phyloP scores from a whole-genome alignment of 2,797 vertebrate genomes.

The Crenichthys baileyi region DNA sequence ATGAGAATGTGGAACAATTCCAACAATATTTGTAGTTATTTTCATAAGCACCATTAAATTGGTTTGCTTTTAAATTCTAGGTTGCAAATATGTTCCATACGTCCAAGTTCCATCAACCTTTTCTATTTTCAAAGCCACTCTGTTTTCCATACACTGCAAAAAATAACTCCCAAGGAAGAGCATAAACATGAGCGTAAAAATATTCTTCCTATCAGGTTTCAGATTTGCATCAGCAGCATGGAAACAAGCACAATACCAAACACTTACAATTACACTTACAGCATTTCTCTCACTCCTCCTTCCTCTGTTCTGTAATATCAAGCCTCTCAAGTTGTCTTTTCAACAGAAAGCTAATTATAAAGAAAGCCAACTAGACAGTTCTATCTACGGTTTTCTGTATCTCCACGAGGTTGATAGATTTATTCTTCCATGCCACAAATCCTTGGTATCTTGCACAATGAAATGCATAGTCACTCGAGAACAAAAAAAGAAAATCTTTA shows the following conservation, averaged over 20 bases:
- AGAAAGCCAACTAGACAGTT: not conserved
- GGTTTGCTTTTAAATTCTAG: not conserved
- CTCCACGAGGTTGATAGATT: not conserved
- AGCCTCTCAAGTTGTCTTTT: not conserved
- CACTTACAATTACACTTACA: not conserved
- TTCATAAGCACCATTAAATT: not conserved
- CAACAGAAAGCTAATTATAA: not conserved
- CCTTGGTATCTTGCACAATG: not conserved
- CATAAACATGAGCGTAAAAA: not conserved
- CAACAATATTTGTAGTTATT: not conserved
- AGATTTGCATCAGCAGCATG: not conserved
- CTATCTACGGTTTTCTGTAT: too few relatives aligned
- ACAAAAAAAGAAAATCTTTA: not conserved
- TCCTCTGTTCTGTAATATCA: not conserved
- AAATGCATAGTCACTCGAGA: not conserved
- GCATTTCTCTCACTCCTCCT: not conserved
- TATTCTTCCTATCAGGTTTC: not conserved
- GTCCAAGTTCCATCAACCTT: not conserved
- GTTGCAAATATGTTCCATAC: not conserved
- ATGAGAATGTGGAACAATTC: not conserved
- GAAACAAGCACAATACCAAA: not conserved
- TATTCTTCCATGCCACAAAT: conserved; percentile 41
- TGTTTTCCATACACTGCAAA: conserved; percentile 2
- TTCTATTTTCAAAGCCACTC: not conserved
- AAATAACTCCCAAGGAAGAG: not conserved